Evolutionary conservation across 2,888 invertebrate species (phyloP), one percentile per base, ranked within the genome.

Genomic region (Mythimna pallens): DNA sequence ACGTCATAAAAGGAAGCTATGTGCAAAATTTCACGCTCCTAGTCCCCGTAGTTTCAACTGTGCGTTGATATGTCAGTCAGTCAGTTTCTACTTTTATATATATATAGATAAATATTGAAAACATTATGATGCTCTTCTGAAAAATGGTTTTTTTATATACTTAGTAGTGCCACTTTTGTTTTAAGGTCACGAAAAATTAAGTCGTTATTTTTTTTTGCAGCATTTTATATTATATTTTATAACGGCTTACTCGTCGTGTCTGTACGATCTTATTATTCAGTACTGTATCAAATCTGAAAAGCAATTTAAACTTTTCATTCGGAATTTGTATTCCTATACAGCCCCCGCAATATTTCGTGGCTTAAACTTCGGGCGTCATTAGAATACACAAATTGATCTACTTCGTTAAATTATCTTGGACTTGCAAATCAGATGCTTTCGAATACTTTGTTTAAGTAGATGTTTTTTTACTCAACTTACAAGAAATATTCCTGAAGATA

Each of bases 281-380:
- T 58, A 52, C 63, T 40, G 58, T 70, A 76, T 76, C 30, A 54
- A 61, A 74, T 69, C 30, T 34, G 20, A 78, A 78, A 70, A 59
- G 47, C 72, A 76, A 76, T 70, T 64, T 71, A 71, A 71, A 78
- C 22, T 76, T 78, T 70, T 30, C 22, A 64, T 64, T 59, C 22
- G 47, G 59, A 47, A 76, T 76, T 78, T 78, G 78, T 78, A 54
- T 76, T 78, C 47, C 1, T 22, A 40, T 40, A 64, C 22, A 64
- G 58, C 17, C 50, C 43, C 30, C 58, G 54, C 72, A 71, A 76
- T 76, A 59, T 50, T 62, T 30, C 30, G 52, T 17, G 40, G 59
- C 12, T 71, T 59, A 52, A 62, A 78, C 36, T 71, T 78, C 12
- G 63, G 20, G 7, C 12, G 43, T 47, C 20, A n/a, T 76, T 76